phyloP scores from a whole-genome alignment of 2,888 invertebrate species.

The Magallana nippona region DNA sequence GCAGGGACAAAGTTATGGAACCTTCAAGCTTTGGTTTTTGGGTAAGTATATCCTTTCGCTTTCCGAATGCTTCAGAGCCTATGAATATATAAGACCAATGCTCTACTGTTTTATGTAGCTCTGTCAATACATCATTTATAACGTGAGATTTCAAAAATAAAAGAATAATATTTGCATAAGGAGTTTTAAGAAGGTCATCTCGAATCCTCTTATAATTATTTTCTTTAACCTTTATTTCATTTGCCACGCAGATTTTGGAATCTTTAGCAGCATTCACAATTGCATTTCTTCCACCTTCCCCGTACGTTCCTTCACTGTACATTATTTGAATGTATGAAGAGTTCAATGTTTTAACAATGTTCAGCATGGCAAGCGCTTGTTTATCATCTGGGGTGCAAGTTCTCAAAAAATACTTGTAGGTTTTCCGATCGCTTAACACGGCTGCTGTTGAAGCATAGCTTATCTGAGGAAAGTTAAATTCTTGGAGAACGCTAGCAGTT shows the following conservation, averaged over 20 bases:
- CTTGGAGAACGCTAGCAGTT: slow-evolving; percentile 46
- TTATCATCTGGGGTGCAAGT: slow-evolving; percentile 56
- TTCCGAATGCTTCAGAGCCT: slow-evolving; percentile 57
- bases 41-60: slow-evolving; percentile 35
- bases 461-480: slow-evolving; percentile 33
- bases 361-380: slow-evolving; percentile 54
- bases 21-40: slow-evolving; percentile 47
- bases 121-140: slow-evolving; percentile 25
- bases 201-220: slow-evolving; percentile 40
- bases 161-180: slow-evolving; percentile 55
- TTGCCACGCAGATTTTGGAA: slow-evolving; percentile 32
- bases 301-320: slow-evolving; percentile 57
- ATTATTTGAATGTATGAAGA: slow-evolving; percentile 59
- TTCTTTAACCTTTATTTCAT: slow-evolving; percentile 38
- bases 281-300: slow-evolving; percentile 56
- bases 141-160: slow-evolving; percentile 52
- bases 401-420: slow-evolving; percentile 55
- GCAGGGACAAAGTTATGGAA: slow-evolving; percentile 47
- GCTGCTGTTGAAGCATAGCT: slow-evolving; percentile 54
- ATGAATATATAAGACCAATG: slow-evolving; percentile 57
- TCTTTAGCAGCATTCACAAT: slow-evolving; percentile 17
- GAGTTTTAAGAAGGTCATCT: slow-evolving; percentile 44
- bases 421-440: slow-evolving; percentile 50
- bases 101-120: slow-evolving; percentile 36
- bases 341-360: slow-evolving; percentile 46